These are phyloP conservation scores for Gymnopithys bicolor DNA, from an alignment of 2,797 vertebrate species.

Conservation along the genomic window DNA sequence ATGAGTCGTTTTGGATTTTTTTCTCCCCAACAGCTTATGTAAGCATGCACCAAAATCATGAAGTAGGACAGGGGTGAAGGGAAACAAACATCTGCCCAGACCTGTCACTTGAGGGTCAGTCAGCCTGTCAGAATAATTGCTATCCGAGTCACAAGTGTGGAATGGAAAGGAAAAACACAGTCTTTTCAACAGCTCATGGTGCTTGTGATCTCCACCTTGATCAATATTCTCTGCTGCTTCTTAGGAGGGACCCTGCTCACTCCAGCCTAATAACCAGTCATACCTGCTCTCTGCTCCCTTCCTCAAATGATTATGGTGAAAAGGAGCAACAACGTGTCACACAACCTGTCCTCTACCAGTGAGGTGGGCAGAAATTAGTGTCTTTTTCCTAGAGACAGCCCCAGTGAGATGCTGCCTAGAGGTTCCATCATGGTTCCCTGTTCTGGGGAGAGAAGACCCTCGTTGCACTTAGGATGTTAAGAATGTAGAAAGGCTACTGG, in stretches of 20 bases:
- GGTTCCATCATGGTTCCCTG: background rate
- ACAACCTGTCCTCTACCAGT: background rate
- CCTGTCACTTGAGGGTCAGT: background rate
- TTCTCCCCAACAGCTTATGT: background rate
- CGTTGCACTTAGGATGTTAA: constrained; percentile 69
- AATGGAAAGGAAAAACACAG: constrained; percentile 1
- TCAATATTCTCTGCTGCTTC: background rate
- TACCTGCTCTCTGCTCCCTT: background rate
- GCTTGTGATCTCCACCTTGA: background rate
- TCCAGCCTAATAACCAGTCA: background rate
- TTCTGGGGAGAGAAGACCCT: constrained; percentile 45
- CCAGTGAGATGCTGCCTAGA: constrained; percentile 5
- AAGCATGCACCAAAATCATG: background rate
- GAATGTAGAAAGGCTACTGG: constrained; percentile 78
- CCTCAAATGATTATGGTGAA: background rate
- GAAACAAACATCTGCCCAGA: constrained; percentile 13
- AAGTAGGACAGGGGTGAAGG: background rate
- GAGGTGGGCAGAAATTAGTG: background rate
- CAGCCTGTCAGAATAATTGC: background rate
- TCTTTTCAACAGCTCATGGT: background rate
- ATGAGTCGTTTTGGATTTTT: background rate
- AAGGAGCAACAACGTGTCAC: background rate
- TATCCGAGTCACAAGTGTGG: background rate
- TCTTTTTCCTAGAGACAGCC: background rate
- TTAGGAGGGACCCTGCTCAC: background rate